These are phyloP conservation scores for Tricholauxania praeusta DNA, from an alignment of 2,888 invertebrate genomes.

Conservation along the genomic window DNA sequence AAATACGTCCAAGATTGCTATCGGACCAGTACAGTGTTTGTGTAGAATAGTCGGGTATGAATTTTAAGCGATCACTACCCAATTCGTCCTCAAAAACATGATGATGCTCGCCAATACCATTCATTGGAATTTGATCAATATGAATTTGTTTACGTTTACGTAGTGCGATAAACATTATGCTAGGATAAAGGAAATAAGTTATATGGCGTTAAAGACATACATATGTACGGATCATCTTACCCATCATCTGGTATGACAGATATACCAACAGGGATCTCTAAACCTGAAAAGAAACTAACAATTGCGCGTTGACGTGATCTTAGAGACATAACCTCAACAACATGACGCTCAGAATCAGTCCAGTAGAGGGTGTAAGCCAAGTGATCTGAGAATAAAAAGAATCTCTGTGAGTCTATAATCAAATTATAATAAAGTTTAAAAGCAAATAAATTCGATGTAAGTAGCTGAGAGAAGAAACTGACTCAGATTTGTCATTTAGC, in stretches of 20 bases:
- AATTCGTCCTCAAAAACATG: conserved; percentile 64
- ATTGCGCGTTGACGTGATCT: conserved; percentile 72
- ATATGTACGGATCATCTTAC: conserved; percentile 41
- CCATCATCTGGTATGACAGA: conserved; percentile 71
- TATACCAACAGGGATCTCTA: conserved; percentile 77
- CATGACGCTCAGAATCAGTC: conserved; percentile 74
- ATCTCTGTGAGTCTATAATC: not conserved
- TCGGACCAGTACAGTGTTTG: conserved; percentile 78
- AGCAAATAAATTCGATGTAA: too few species aligned
- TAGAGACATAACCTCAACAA: conserved; percentile 77
- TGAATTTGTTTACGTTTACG: conserved; percentile 68
- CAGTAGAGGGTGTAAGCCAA: conserved; percentile 81
- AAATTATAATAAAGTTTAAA: too few species aligned
- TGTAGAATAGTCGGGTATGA: conserved; percentile 68
- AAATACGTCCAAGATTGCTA: conserved; percentile 75
- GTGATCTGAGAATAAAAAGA: conserved; percentile 71
- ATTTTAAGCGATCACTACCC: conserved; percentile 62
- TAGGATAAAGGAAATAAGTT: conserved; percentile 58
- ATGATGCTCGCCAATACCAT: conserved; percentile 71
- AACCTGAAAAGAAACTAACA: conserved; percentile 72
- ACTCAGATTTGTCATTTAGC: not conserved
- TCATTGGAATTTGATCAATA: conserved; percentile 78
- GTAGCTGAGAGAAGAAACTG: too few species aligned
- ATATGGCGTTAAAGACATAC: not conserved
- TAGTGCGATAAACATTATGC: conserved; percentile 76